Conservation (phyloP, 2,797 vertebrate genomes). For the Cynodonichthys magdalenae region DNA sequence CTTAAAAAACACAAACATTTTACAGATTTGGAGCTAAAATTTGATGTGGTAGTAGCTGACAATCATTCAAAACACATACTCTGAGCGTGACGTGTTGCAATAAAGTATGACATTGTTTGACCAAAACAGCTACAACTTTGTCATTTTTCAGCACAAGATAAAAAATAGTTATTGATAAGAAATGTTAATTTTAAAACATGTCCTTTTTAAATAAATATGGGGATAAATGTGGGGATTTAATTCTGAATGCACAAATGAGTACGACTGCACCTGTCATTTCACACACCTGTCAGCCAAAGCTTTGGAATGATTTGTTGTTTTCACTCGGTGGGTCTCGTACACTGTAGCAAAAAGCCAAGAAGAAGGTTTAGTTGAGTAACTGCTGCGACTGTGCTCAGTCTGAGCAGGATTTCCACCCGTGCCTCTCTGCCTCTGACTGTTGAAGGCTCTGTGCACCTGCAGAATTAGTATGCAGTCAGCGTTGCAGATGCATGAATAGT, state of each 20-base stretch:
- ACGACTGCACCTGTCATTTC: not conserved
- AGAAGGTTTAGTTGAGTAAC: slow-evolving; percentile 43
- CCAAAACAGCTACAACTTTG: too few relatives aligned
- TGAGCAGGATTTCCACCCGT: slow-evolving; percentile 4
- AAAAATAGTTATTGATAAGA: too few relatives aligned
- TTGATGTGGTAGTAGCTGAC: too few relatives aligned
- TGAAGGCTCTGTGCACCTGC: slow-evolving; percentile 63
- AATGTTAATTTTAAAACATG: too few relatives aligned
- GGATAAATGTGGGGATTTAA: not conserved
- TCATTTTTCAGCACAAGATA: too few relatives aligned
- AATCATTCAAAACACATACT: too few relatives aligned
- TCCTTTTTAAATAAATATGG: too few relatives aligned
- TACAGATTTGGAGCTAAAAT: too few relatives aligned
- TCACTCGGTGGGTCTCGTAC: slow-evolving; percentile 23
- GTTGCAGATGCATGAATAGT: slow-evolving; percentile 55
- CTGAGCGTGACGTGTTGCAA: too few relatives aligned
- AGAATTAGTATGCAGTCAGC: slow-evolving; percentile 71
- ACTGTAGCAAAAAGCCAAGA: slow-evolving; percentile 36
- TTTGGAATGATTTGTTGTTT: slow-evolving; percentile 33
- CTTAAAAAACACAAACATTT: too few relatives aligned
- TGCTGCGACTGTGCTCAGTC: slow-evolving; percentile 11
- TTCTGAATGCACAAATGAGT: not conserved
- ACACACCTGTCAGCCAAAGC: not conserved
- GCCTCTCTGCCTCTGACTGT: slow-evolving; percentile 22
- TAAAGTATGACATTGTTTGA: too few relatives aligned